Base-by-base conservation (phyloP, 2,888 invertebrate species). In the Stictocephala bisonia region DNA sequence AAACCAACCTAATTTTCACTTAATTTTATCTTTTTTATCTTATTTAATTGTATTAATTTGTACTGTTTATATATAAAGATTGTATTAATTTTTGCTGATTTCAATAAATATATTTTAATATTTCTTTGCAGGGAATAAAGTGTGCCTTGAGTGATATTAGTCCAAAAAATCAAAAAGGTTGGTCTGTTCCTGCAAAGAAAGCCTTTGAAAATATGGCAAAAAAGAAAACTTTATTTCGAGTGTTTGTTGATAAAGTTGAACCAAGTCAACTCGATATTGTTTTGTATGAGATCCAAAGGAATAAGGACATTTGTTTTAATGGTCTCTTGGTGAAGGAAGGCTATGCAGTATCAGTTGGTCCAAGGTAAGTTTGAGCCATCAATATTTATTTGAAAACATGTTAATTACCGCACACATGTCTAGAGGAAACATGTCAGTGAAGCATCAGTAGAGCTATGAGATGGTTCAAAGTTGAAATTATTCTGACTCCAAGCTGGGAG, bases 261-360 rank as follows among this genome's bases (percentile, higher is more conserved):
- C 20, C 18, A 9, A n/a, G 67, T 9, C 27, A 53, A 7, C 18
- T 71, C 2, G 81, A 83, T 72, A 86, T 87, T 0, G 82, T 83
- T 0, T 75, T 88, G 26, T 86, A 85, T 76, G 82, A 85, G 60
- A 73, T 79, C 44, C 79, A 80, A 74, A 80, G 81, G 7, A 76
- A 81, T 0, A 79, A 81, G 1, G 84, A 85, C 40, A 75, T 84
- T 1, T 88, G 88, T 78, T 80, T 91, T 1, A 89, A 88, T 79
- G 85, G 86, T 0, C 73, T 85, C 40, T 79, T 91, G 73, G 88
- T 89, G 0, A 81, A 83, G 9, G 82, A 85, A 20, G 84, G 84
- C 0, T 82, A 86, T 24, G 90, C 87, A 0, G 71, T 80, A 13
- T 86, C 87, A 60, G 86, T 84, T 2, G 90, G 89, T 0, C 79